Percentiles rank a stretch among this genome's conserved stretches.
Conservation (phyloP, 2,888 invertebrate genomes). For the Thereva unica region DNA sequence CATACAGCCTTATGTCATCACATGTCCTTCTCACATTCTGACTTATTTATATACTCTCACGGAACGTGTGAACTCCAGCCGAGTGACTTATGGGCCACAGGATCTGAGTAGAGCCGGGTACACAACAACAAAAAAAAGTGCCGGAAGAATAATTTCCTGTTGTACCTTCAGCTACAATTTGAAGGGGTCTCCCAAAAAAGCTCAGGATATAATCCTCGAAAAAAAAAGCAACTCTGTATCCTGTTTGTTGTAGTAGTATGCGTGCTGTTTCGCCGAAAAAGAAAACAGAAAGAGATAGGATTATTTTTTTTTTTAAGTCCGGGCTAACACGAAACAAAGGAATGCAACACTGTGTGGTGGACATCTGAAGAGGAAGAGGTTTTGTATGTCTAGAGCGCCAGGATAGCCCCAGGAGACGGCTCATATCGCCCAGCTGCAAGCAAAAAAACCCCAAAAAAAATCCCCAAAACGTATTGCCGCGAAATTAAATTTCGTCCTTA, state of each 20-base stretch:
- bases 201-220: slow-evolving; percentile 13
- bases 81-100: slow-evolving; percentile 9
- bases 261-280: slow-evolving; percentile 16
- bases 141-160: slow-evolving; percentile 42
- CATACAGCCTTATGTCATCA: not conserved
- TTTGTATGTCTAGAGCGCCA: slow-evolving; percentile 13
- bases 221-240: slow-evolving; percentile 23
- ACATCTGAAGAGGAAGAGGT: slow-evolving; percentile 34
- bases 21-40: slow-evolving; percentile 5
- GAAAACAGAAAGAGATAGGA: slow-evolving; percentile 2
- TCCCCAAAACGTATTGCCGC: slow-evolving; percentile 33
- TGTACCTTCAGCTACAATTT: slow-evolving; percentile 30
- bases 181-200: slow-evolving; percentile 25
- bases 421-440: slow-evolving; percentile 15
- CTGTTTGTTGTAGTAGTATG: slow-evolving; percentile 22
- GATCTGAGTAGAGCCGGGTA: not conserved
- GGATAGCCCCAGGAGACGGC: slow-evolving; percentile 27
- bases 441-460: slow-evolving; percentile 22
- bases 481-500: slow-evolving; percentile 41
- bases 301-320: no score
- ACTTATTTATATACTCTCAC: slow-evolving; percentile 28
- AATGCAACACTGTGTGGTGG: slow-evolving; percentile 13
- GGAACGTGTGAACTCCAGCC: slow-evolving; percentile 18
- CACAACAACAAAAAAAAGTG: slow-evolving; percentile 34
- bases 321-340: slow-evolving; percentile 30